Percentiles rank a stretch among this genome's conserved stretches.
phyloP scores from a whole-genome alignment of 2,113 vertebrate species.

The Nannobrachium achirus region DNA sequence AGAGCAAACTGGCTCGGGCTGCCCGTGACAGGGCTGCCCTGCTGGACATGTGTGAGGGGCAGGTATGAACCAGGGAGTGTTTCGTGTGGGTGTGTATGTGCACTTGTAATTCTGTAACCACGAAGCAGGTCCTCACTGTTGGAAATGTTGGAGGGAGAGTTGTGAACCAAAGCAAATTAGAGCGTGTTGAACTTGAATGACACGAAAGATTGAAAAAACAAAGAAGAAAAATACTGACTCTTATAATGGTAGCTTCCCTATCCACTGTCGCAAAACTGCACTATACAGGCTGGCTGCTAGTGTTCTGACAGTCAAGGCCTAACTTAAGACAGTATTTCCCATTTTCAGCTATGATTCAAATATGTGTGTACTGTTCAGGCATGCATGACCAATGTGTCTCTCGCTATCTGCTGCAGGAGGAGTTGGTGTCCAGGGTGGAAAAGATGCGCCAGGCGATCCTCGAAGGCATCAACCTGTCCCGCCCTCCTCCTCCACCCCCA shows the following conservation, averaged over 20 bases:
- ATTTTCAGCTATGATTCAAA: no score
- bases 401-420: slow-evolving; percentile 67
- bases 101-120: neutral
- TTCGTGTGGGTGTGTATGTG: neutral
- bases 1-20: slow-evolving; percentile 89
- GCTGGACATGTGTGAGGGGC: slow-evolving; percentile 91
- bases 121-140: neutral
- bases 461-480: slow-evolving; percentile 88
- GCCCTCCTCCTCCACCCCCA: slow-evolving; percentile 84
- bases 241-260: no score
- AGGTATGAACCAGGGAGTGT: slow-evolving; percentile 73
- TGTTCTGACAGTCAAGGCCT: no score
- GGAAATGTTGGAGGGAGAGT: slow-evolving; percentile 1
- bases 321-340: no score
- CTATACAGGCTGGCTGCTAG: no score
- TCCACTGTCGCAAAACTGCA: no score
- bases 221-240: no score
- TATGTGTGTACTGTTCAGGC: neutral
- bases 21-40: slow-evolving; percentile 84
- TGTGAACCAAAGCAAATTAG: no score
- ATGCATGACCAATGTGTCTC: neutral
- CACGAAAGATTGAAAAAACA: no score
- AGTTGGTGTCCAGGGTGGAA: slow-evolving; percentile 88
- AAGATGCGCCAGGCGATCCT: slow-evolving; percentile 94
- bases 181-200: no score